Conservation (phyloP, 2,888 invertebrate genomes). For the Drosophila gaucha region DNA sequence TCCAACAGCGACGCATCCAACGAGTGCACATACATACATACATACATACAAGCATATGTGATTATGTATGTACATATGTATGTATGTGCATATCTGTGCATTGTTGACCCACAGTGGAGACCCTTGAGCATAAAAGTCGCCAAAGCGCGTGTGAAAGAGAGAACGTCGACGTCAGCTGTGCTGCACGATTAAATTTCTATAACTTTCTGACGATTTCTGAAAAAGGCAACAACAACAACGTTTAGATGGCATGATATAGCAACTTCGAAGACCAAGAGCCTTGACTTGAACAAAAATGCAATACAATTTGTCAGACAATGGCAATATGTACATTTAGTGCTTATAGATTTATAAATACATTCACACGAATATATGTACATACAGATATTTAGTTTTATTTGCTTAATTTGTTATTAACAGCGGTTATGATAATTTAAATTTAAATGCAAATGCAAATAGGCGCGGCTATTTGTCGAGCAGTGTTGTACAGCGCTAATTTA, state of each 20-base stretch:
- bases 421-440: slow-evolving; percentile 6
- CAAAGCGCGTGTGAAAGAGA: slow-evolving; percentile 44
- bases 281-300: neutral
- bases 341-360: neutral
- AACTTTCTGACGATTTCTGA: slow-evolving; percentile 11
- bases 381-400: neutral
- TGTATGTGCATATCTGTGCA: neutral
- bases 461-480: neutral
- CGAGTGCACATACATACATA: neutral
- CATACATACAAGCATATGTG: neutral
- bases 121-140: slow-evolving; percentile 51
- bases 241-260: slow-evolving; percentile 10
- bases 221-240: neutral
- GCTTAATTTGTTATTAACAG: neutral
- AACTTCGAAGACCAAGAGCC: neutral
- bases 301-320: neutral
- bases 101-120: slow-evolving; percentile 44
- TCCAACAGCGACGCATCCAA: slow-evolving; percentile 34
- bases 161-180: slow-evolving; percentile 20
- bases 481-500: neutral
- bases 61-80: neutral
- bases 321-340: neutral
- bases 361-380: neutral
- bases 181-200: slow-evolving; percentile 28
- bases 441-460: slow-evolving; percentile 5